phyloP scores from a whole-genome alignment of 2,113 vertebrate genomes.

The Lophotis ruficrista region DNA sequence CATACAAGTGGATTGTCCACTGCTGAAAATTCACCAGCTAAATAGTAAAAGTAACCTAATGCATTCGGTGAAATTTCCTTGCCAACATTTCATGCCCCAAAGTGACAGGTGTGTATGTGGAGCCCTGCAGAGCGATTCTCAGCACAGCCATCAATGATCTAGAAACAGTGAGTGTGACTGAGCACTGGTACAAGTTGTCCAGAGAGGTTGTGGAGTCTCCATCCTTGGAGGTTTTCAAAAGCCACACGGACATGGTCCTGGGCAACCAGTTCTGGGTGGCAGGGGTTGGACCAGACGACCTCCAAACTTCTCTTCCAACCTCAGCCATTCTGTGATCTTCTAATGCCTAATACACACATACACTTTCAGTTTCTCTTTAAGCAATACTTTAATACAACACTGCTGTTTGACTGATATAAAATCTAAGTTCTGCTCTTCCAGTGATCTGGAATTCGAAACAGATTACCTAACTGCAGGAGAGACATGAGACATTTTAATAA shows the following conservation, averaged over 20 bases:
- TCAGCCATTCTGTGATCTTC: not conserved
- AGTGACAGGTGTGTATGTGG: fast-evolving
- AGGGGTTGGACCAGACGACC: not conserved
- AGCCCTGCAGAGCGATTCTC: not conserved
- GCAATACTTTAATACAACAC: not conserved
- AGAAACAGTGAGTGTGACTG: not conserved
- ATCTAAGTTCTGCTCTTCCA: not conserved
- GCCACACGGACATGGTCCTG: fast-evolving
- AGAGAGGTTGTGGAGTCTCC: not conserved
- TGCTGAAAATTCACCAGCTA: not conserved
- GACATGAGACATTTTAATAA: not conserved
- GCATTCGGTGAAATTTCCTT: not conserved
- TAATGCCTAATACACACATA: not conserved
- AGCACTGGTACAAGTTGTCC: not conserved
- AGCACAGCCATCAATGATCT: not conserved
- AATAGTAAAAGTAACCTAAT: not conserved
- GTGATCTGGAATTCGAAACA: not conserved
- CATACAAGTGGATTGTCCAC: not conserved
- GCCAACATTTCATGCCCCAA: not conserved
- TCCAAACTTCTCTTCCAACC: not conserved
- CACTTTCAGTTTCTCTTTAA: not conserved
- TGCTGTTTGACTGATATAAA: not conserved
- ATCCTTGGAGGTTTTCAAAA: not conserved
- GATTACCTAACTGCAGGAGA: not conserved
- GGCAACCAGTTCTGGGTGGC: not conserved